These are phyloP conservation scores for Amazona finschi DNA, from an alignment of 2,797 vertebrate species.

Conservation along the genomic window DNA sequence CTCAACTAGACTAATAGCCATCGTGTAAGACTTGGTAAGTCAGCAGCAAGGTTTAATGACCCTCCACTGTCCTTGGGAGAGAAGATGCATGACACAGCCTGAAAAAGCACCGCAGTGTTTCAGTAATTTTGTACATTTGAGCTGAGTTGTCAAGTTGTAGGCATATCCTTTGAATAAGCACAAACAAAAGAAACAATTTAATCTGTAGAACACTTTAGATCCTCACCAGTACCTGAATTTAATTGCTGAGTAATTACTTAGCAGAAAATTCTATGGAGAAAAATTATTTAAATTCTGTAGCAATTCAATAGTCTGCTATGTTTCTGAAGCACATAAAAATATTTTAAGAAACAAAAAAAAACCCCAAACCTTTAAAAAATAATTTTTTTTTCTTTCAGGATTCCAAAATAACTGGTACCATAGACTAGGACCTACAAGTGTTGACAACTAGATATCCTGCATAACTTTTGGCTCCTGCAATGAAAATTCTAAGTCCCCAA, in stretches of 20 bases:
- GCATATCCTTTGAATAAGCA: background rate
- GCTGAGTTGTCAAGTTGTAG: background rate
- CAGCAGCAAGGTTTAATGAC: background rate
- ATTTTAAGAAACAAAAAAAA: background rate
- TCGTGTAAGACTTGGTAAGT: background rate
- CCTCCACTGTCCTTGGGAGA: accelerated
- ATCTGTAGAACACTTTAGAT: background rate
- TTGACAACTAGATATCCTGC: background rate
- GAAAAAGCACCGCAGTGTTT: accelerated
- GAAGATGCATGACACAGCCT: background rate
- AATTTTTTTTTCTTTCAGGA: background rate
- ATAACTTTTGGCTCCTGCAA: background rate
- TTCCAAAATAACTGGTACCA: background rate
- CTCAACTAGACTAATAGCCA: background rate
- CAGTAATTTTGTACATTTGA: background rate
- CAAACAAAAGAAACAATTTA: background rate
- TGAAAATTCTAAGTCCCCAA: background rate
- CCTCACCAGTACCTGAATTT: background rate
- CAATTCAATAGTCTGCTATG: background rate
- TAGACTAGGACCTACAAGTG: background rate
- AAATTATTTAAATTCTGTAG: background rate
- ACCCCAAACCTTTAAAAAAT: background rate
- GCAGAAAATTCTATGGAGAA: background rate
- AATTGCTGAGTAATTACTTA: background rate
- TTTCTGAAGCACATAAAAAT: background rate